phyloP scores from a whole-genome alignment of 1,140 invertebrate species.

The Leguminivora glycinivorella region DNA sequence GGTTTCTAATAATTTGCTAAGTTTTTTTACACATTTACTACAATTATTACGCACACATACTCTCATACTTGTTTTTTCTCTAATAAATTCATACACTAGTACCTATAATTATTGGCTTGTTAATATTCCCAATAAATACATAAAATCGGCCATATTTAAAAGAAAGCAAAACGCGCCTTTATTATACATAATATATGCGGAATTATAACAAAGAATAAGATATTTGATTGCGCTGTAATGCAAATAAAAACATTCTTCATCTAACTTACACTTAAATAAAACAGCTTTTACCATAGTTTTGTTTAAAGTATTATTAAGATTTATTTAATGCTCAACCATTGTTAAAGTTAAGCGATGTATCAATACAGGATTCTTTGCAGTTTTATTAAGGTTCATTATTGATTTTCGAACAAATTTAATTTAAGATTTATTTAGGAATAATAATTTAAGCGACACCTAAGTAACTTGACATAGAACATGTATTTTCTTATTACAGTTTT shows the following conservation, averaged over 20 bases:
- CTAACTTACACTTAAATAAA: neutral
- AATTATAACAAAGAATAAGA: too few species aligned
- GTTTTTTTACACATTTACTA: too few species aligned
- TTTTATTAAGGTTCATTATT: neutral
- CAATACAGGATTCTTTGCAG: neutral
- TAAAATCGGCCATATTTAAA: too few species aligned
- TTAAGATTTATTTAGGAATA: neutral
- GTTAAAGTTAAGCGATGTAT: slow-evolving; percentile 7
- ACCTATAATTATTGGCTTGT: too few species aligned
- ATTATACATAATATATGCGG: too few species aligned
- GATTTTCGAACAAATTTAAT: neutral
- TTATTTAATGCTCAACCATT: slow-evolving; percentile 19
- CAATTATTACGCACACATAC: too few species aligned
- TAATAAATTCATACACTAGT: too few species aligned
- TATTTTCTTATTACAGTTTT: neutral
- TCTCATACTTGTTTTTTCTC: too few species aligned
- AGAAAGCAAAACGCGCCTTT: too few species aligned
- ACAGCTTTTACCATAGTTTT: neutral
- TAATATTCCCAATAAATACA: too few species aligned
- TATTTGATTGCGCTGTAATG: too few species aligned
- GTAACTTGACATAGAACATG: neutral
- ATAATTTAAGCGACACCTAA: neutral
- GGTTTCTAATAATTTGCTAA: too few species aligned
- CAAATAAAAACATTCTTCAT: neutral
- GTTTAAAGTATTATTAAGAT: neutral